Conservation (phyloP, 2,113 vertebrate genomes). For the Syrrhaptes paradoxus region DNA sequence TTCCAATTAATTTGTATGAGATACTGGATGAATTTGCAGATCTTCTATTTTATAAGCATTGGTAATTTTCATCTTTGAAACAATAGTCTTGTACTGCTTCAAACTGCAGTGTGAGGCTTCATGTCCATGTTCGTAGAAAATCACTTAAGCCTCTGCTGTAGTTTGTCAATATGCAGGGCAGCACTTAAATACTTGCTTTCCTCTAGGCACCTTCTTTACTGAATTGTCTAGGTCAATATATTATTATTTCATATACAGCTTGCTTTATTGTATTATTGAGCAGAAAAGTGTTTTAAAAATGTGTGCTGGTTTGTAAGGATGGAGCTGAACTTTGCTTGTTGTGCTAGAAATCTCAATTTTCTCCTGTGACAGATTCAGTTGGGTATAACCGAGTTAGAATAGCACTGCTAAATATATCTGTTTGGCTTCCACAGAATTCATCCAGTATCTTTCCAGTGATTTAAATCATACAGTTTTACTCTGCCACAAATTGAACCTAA, state of each 20-base stretch:
- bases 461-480: background rate
- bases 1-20: background rate
- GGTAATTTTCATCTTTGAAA: background rate
- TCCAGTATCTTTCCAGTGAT: background rate
- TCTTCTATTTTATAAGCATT: background rate
- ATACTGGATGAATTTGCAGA: background rate
- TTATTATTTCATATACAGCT: background rate
- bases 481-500: background rate
- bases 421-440: background rate
- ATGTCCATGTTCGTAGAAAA: background rate
- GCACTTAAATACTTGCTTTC: background rate
- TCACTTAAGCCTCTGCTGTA: background rate
- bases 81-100: background rate
- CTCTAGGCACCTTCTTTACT: background rate
- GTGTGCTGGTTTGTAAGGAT: background rate
- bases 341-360: background rate
- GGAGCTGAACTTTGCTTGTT: background rate
- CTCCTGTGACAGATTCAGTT: background rate
- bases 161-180: background rate
- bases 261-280: background rate
- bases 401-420: background rate
- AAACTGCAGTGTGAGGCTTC: background rate
- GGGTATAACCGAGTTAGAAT: background rate
- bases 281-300: background rate
- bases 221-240: background rate